Evolutionary conservation across 2,888 invertebrate species (phyloP).

Genomic region (Synanthedon tipuliformis): DNA sequence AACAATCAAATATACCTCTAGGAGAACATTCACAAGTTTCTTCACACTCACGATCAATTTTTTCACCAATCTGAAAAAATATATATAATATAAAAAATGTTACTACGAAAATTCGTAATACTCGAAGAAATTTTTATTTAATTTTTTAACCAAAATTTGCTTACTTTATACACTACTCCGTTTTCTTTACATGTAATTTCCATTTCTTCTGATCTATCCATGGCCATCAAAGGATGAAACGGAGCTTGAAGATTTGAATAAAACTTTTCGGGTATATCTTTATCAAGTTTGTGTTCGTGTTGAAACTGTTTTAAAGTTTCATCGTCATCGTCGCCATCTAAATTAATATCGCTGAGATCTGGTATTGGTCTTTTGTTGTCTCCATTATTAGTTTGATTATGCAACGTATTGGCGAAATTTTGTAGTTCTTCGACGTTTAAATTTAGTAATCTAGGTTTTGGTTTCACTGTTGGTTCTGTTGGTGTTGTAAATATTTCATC

Average conservation of each 20-base stretch:
- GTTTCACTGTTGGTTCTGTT: slow-evolving; percentile 24
- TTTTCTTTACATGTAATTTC: slow-evolving; percentile 54
- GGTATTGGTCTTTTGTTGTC: slow-evolving; percentile 36
- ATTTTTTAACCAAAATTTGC: slow-evolving; percentile 5
- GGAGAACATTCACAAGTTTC: slow-evolving; percentile 78
- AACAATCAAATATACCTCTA: slow-evolving; percentile 77
- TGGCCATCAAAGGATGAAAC: slow-evolving; percentile 37
- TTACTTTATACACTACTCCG: slow-evolving; percentile 62
- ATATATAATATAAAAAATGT: neutral
- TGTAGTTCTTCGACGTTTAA: slow-evolving; percentile 55
- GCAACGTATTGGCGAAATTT: slow-evolving; percentile 50
- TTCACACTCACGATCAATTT: slow-evolving; percentile 79
- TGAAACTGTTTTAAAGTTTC: slow-evolving; percentile 25
- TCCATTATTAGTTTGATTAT: slow-evolving; percentile 40
- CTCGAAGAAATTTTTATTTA: neutral
- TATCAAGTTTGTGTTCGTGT: slow-evolving; percentile 24
- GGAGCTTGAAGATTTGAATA: slow-evolving; percentile 52
- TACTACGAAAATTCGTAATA: no score
- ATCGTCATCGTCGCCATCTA: slow-evolving; percentile 74
- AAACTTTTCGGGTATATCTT: slow-evolving; percentile 47
- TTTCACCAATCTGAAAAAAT: slow-evolving; percentile 73
- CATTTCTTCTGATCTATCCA: slow-evolving; percentile 37
- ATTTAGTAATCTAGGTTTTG: slow-evolving; percentile 44
- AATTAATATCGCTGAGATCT: slow-evolving; percentile 83
- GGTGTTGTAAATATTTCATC: slow-evolving; percentile 9